Conservation (phyloP, 2,797 vertebrate genomes). For the Momotus momota region DNA sequence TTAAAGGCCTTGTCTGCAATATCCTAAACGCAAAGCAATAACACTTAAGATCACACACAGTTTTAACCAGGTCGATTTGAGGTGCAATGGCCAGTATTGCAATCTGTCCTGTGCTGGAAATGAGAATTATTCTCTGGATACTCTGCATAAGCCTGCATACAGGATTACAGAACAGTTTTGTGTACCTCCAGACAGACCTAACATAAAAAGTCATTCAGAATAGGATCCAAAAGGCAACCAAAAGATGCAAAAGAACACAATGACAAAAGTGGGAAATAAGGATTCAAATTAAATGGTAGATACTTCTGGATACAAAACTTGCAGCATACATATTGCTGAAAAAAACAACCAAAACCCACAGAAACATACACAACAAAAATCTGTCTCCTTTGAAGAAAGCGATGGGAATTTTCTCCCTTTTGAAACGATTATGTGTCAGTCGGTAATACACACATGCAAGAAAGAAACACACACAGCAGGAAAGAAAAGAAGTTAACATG, state of each 20-base stretch:
- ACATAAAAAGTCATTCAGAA: neutral
- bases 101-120: neutral
- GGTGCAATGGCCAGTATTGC: neutral
- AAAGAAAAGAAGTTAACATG: conserved; percentile 31
- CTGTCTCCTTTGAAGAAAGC: conserved; percentile 2
- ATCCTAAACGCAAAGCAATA: neutral
- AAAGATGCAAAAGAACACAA: neutral
- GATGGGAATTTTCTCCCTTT: conserved; percentile 55
- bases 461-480: neutral
- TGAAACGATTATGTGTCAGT: neutral
- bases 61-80: neutral
- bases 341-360: neutral
- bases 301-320: neutral
- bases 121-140: neutral
- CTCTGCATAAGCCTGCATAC: neutral
- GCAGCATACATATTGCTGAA: neutral
- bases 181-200: neutral
- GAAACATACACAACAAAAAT: neutral
- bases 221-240: neutral
- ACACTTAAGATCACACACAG: neutral
- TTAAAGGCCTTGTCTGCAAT: neutral
- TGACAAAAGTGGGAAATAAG: neutral
- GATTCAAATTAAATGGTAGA: neutral
- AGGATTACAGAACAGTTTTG: neutral
- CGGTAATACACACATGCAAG: neutral